These are phyloP conservation scores for Chlorocebus sabaeus DNA, from an alignment of 2,113 vertebrate genomes.

Conservation along the genomic window DNA sequence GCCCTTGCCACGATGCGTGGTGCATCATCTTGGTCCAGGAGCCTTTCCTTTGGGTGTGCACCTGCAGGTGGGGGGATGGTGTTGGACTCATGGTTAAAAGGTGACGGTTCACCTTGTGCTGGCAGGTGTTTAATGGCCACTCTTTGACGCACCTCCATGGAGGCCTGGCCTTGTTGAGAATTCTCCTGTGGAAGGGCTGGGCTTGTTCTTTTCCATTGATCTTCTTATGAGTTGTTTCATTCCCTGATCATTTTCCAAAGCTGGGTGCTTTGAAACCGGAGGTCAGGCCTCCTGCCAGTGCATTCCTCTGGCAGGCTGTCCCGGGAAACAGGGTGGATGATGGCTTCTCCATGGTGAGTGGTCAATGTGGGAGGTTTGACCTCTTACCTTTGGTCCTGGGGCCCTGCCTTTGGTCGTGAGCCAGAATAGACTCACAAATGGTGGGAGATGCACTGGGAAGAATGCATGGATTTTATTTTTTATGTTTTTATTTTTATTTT, in stretches of 20 bases:
- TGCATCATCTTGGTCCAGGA: fast-evolving
- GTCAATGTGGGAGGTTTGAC: neutral
- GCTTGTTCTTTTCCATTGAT: fast-evolving
- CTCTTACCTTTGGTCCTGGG: neutral
- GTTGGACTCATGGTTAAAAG: fast-evolving
- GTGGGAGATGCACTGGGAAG: neutral
- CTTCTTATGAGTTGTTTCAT: neutral
- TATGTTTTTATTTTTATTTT: too few species aligned
- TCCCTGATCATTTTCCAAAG: neutral
- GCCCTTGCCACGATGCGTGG: too few species aligned
- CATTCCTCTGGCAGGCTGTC: fast-evolving
- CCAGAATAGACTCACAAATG: neutral
- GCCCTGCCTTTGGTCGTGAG: too few species aligned
- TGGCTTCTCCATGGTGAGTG: neutral
- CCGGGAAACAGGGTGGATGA: fast-evolving
- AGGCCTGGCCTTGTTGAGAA: fast-evolving
- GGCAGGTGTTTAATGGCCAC: fast-evolving
- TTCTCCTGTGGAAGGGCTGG: neutral
- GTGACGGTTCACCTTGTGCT: fast-evolving
- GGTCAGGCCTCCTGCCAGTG: neutral
- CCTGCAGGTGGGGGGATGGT: fast-evolving
- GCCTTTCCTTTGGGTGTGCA: neutral
- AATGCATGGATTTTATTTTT: neutral
- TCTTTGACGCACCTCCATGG: neutral
- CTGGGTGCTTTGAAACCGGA: neutral